Conservation (phyloP, 1,140 invertebrate genomes). For the Micrasema minimum region DNA sequence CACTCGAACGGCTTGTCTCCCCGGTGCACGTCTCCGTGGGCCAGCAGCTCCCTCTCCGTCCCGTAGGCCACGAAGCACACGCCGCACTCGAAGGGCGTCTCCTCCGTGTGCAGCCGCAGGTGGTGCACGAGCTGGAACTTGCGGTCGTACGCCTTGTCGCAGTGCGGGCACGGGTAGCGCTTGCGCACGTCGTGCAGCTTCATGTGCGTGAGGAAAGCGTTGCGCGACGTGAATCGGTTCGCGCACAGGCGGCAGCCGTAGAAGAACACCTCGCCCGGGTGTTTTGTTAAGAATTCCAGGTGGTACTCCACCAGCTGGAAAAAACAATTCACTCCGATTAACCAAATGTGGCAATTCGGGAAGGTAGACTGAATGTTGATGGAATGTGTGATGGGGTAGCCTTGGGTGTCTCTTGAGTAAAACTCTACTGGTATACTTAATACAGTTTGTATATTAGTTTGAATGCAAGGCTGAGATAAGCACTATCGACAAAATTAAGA, state of each 20-base stretch:
- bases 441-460: too few relatives aligned
- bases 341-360: too few relatives aligned
- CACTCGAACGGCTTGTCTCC: conserved; percentile 51
- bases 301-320: conserved; percentile 52
- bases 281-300: conserved; percentile 51
- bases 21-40: conserved; percentile 36
- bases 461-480: too few relatives aligned
- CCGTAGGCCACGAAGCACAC: conserved; percentile 51
- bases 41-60: conserved; percentile 32
- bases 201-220: conserved; percentile 52
- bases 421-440: too few relatives aligned
- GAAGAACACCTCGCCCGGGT: conserved; percentile 52
- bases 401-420: too few relatives aligned
- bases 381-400: too few relatives aligned
- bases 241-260: conserved; percentile 52
- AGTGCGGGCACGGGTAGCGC: conserved; percentile 49
- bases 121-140: conserved; percentile 52
- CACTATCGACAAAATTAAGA: too few relatives aligned
- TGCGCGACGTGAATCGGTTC: conserved; percentile 51
- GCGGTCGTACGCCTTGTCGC: conserved; percentile 51
- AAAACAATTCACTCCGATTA: background rate
- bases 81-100: conserved; percentile 50
- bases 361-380: too few relatives aligned
- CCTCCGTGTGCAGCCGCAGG: conserved; percentile 48
- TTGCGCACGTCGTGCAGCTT: conserved; percentile 52